Evolutionary conservation across 1,140 invertebrate genomes (phyloP).

Genomic region (Aphis gossypii): DNA sequence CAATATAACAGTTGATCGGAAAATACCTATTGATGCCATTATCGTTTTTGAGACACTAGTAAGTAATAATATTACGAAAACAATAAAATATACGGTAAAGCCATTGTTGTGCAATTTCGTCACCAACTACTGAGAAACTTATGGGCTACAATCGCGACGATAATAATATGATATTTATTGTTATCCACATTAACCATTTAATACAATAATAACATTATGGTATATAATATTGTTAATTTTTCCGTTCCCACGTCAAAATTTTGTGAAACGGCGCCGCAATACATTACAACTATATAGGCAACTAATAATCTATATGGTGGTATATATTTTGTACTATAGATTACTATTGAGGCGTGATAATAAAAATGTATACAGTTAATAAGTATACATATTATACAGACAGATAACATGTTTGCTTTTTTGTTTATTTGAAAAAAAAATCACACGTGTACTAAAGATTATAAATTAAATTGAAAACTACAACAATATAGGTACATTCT

Average conservation of each 20-base stretch:
- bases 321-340: neutral
- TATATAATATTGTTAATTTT: neutral
- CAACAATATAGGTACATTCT: neutral
- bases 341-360: neutral
- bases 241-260: neutral
- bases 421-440: slow-evolving; percentile 2
- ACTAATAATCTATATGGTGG: neutral
- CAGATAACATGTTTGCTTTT: neutral
- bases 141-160: neutral
- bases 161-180: neutral
- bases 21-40: neutral
- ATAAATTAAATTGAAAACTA: neutral
- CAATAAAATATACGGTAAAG: neutral
- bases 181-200: neutral
- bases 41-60: neutral
- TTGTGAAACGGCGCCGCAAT: neutral
- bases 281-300: neutral
- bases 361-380: neutral
- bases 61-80: neutral
- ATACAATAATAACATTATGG: neutral
- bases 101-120: slow-evolving; percentile 15
- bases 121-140: neutral
- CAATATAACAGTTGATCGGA: neutral
- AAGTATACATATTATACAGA: neutral
- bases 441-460: neutral